Percentiles rank a stretch among this genome's conserved stretches.
Evolutionary conservation across 1,140 invertebrate species (phyloP).

Genomic region (Sinella curviseta): DNA sequence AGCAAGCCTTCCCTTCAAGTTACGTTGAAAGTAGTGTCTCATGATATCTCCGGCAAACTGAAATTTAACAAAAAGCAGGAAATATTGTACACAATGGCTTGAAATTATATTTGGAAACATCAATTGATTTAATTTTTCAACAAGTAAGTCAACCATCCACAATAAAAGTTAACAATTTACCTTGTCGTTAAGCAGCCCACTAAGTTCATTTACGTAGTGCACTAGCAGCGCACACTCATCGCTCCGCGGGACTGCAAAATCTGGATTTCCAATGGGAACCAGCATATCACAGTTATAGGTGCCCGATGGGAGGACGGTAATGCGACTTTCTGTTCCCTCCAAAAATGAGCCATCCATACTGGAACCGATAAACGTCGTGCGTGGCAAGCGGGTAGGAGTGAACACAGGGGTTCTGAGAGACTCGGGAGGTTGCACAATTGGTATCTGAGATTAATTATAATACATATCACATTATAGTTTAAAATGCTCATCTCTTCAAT

Average conservation of each 20-base stretch:
- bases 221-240: slow-evolving; percentile 22
- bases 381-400: background rate
- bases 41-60: slow-evolving; percentile 30
- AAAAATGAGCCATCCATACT: background rate
- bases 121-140: background rate
- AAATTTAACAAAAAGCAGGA: background rate
- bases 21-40: slow-evolving; percentile 28
- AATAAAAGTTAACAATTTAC: background rate
- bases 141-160: background rate
- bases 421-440: background rate
- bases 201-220: background rate
- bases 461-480: background rate
- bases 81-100: background rate
- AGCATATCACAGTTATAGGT: slow-evolving; percentile 17
- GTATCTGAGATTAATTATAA: slow-evolving; percentile 2
- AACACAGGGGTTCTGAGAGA: background rate
- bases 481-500: background rate
- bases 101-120: background rate
- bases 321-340: slow-evolving; percentile 13
- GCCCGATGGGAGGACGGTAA: slow-evolving; percentile 13
- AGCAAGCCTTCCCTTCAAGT: slow-evolving; percentile 25
- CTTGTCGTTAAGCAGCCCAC: background rate
- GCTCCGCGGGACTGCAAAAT: background rate
- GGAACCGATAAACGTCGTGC: background rate
- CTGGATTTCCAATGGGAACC: slow-evolving; percentile 33